phyloP scores from a whole-genome alignment of 2,888 invertebrate genomes.

The Eledona agricola region DNA sequence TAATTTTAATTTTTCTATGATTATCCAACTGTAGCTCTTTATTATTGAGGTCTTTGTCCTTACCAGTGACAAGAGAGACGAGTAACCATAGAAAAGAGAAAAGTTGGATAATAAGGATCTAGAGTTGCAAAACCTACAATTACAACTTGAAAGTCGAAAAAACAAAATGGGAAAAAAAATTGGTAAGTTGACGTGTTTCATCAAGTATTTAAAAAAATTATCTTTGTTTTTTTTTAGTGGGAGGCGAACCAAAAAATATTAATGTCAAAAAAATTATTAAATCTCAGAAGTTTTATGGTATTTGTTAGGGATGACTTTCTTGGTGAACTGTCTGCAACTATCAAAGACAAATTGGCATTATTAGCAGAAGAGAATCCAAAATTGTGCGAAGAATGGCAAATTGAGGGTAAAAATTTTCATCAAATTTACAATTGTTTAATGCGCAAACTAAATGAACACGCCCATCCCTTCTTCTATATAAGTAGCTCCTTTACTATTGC shows the following conservation, averaged over 20 bases:
- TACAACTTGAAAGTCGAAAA: constrained; percentile 2
- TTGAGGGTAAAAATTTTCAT: constrained; percentile 2
- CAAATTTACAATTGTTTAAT: constrained; percentile 1
- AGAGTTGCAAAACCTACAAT: constrained; percentile 2
- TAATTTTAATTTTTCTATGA: no score
- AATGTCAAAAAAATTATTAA: constrained; percentile 1
- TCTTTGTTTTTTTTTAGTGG: constrained; percentile 2
- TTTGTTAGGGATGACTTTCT: constrained; percentile 1
- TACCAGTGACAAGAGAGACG: no score
- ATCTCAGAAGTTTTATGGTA: constrained; percentile 2
- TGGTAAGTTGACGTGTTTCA: constrained; percentile 2
- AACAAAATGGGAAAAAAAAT: constrained; percentile 2
- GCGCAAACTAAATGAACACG: constrained; percentile 1
- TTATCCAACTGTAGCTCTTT: no score
- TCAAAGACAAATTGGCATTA: constrained; percentile 2
- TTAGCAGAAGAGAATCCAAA: constrained; percentile 2
- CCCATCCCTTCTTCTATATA: constrained; percentile 2
- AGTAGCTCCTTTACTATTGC: constrained; percentile 1
- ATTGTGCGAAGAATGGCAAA: constrained; percentile 2
- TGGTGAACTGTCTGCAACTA: constrained; percentile 1
- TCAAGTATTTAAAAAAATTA: constrained; percentile 1
- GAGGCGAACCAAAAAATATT: constrained; percentile 2
- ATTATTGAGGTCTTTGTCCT: no score
- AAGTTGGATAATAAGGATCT: background rate
- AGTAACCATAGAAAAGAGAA: no score